Evolutionary conservation across 2,888 invertebrate genomes (phyloP).

Genomic region (Caenorhabditis japonica): DNA sequence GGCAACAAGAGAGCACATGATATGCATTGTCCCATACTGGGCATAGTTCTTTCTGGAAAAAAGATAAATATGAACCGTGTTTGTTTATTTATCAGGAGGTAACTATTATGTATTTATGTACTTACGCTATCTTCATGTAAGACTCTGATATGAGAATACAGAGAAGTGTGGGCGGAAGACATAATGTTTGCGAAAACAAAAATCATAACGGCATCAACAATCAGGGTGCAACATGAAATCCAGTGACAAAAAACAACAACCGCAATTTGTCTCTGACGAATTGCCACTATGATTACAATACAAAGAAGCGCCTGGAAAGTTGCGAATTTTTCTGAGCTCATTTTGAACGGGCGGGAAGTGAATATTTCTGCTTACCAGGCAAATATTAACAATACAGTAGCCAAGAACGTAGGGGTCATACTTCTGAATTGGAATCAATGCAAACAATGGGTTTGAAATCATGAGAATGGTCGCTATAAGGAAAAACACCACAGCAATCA

Average conservation of each 20-base stretch:
- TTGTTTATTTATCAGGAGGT: too few species aligned
- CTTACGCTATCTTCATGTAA: conserved; percentile 23
- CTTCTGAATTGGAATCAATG: conserved; percentile 36
- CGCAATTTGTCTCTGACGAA: conserved; percentile 15
- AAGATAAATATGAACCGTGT: not conserved
- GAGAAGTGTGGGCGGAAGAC: conserved; percentile 24
- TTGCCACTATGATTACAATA: conserved; percentile 12
- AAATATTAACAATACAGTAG: conserved; percentile 31
- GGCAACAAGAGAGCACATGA: conserved; percentile 33
- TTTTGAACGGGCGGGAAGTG: too few species aligned
- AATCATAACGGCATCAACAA: conserved; percentile 46
- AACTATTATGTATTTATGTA: not conserved
- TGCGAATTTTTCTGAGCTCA: not conserved
- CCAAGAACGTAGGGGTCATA: conserved; percentile 25
- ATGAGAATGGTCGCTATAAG: conserved; percentile 12
- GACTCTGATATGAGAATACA: conserved; percentile 25
- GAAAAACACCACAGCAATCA: conserved; percentile 17
- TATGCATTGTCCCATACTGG: conserved; percentile 36
- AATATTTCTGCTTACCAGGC: conserved; percentile 20
- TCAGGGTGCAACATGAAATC: conserved; percentile 24
- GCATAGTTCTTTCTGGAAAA: conserved; percentile 34
- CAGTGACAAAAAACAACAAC: conserved; percentile 36
- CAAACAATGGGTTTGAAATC: conserved; percentile 34
- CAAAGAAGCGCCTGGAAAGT: conserved; percentile 17
- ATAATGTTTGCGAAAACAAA: conserved; percentile 39